phyloP scores from a whole-genome alignment of 2,797 vertebrate genomes.

The Sebastes diaconus region DNA sequence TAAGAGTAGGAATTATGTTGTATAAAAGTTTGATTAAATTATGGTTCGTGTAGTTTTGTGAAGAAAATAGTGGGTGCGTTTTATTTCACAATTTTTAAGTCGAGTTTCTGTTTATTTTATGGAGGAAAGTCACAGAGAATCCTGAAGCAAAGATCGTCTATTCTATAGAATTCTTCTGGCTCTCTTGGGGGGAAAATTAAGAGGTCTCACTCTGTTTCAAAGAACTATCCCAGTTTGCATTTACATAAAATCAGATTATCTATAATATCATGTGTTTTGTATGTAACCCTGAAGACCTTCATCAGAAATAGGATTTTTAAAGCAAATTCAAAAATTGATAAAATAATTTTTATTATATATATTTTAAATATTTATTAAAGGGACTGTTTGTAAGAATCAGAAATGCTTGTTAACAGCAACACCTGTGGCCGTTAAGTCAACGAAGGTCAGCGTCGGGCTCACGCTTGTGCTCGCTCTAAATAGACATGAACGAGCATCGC shows the following conservation, averaged over 20 bases:
- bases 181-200: fast-evolving
- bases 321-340: no score
- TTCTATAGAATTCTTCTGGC: fast-evolving
- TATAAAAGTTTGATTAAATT: no score
- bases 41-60: background rate
- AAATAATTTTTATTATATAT: no score
- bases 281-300: background rate
- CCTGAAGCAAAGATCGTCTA: slow-evolving; percentile 39
- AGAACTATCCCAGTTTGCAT: background rate
- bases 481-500: no score
- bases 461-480: no score
- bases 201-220: slow-evolving; percentile 18
- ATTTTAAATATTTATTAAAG: no score
- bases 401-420: no score
- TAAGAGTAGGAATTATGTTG: background rate
- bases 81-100: background rate
- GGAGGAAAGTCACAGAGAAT: background rate
- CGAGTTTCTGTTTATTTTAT: background rate
- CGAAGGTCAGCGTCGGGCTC: no score
- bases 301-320: no score
- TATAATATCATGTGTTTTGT: background rate
- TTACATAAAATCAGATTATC: background rate
- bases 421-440: no score
- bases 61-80: fast-evolving
- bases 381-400: no score